A percentile compares a stretch with the other conserved stretches of the same genome.
These are phyloP conservation scores for Meloidogyne chitwoodi DNA, from an alignment of 1,140 invertebrate genomes.

Conservation along the genomic window DNA sequence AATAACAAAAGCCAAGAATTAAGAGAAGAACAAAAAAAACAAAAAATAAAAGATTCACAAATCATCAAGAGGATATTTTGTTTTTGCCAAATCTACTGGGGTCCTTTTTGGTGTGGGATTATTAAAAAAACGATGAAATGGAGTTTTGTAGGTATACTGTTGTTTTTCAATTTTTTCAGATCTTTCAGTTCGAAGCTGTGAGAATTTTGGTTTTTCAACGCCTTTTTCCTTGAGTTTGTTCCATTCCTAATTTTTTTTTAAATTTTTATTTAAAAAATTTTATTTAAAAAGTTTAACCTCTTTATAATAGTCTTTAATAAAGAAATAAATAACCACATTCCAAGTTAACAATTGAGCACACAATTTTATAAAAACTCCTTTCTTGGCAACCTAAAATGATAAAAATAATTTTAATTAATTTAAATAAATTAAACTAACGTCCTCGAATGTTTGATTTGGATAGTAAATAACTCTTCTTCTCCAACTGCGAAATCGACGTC, in stretches of 20 bases:
- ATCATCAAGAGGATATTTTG: background rate
- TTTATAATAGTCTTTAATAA: background rate
- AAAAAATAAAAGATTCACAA: background rate
- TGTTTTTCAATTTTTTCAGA: background rate
- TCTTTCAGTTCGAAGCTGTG: background rate
- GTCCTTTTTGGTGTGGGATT: background rate
- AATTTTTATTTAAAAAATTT: background rate
- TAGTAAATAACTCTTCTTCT: background rate
- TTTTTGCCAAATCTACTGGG: background rate
- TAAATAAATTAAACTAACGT: background rate
- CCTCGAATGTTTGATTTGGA: slow-evolving; percentile 3
- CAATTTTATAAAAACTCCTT: background rate
- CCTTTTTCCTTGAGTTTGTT: background rate
- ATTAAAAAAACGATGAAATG: background rate
- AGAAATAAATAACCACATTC: background rate
- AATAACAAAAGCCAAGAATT: background rate
- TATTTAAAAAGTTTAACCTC: background rate
- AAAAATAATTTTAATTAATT: background rate
- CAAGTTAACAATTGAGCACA: background rate
- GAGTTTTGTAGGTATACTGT: background rate
- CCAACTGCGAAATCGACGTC: slow-evolving; percentile 6
- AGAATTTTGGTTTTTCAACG: background rate
- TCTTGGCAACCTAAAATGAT: background rate
- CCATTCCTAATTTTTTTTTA: background rate
- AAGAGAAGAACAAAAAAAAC: background rate